Base-by-base conservation (phyloP, 1,140 invertebrate species). In the Drosophila nebulosa region DNA sequence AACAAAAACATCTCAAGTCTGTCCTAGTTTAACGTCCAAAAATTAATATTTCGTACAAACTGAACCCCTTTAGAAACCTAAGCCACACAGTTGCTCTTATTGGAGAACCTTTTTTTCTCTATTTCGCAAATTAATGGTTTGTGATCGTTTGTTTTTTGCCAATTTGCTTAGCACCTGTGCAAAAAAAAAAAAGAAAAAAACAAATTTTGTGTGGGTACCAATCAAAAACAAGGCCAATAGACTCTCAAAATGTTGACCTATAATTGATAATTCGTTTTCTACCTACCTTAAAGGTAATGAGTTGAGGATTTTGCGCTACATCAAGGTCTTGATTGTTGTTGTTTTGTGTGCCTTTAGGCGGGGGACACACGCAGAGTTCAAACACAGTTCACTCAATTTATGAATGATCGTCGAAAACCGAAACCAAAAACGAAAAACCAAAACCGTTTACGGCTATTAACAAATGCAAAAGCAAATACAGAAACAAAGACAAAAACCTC, bases 361-460 rank as follows among this genome's bases (percentile, higher is more conserved):
- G 67, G 69, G 74, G 39, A 46, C 78, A 78, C 61, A 78, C 66
- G 81, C 74, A 71, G 52, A 74, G 78, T 74, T 85, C 74, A 77
- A 77, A 65, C 32, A 63, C 69, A 86, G 73, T 85, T 72, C 81
- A 88, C 64, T 67, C 78, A 86, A 75, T 86, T 86, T 86, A 86
- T 86, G 83, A 86, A 86, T 88, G 81, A 86, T 86, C 83, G 70
- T 36, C 70, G 64, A 69, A 74, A 58, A 12, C 39, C 39, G 16
- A 46, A 46, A 16, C 18, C 22, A 30, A 30, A 30, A 30, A 30
- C 27, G 7, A 30, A 30, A 30, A 36, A 36, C 16, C 21, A 46
- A 42, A 30, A 18, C 52, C 14, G 81, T 78, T 74, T 78, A 81
- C 60, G 81, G 78, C 79, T 75, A 75, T 88, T 78, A 86, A 86